Evolutionary conservation across 2,797 vertebrate species (phyloP), one percentile per base, ranked within the genome.

Genomic region (Odontamblyopus rebecca): DNA sequence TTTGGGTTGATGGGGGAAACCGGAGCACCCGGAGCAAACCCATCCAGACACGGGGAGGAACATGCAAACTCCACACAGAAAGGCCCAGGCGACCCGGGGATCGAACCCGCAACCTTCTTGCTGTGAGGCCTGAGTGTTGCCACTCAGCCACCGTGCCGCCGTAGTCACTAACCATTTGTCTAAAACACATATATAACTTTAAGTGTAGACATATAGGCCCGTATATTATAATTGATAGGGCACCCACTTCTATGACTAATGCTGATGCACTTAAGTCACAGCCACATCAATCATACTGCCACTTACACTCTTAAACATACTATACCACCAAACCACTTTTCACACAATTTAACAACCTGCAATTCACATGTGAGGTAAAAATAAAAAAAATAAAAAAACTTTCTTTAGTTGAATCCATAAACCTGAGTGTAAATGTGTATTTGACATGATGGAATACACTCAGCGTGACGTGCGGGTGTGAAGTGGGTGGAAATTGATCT

Each of bases 401-500:
- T 61, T 71, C 61, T 71, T 70, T 32, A 2, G 54, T 62, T 69
- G 48, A 48, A 57, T 80, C 77, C 26, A 80, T 70, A 66, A 81
- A 81, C 73, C 56, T 74, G 75, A 77, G 75, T 62, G 59, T 76
- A 73, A 73, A 64, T 82, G 70, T 60, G 74, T 75, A 60, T 80
- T 77, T 72, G 66, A 82, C 81, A 73, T 75, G 75, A 81, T 70
- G 72, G 81, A 15, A 64, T 75, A 67, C 5, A 64, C 82, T 80
- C 82, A 75, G 76, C 29, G 2, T 75, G 86, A 87, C 77, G 69
- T 68, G 26, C 53, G 72, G 79, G 67, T 81, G 87, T 86, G 86
- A 86, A 82, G 68, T 79, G 79, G 83, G 69, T 81, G 71, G 70
- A 79, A 89, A 85, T 71, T 85, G 73, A 82, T 88, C 75, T 79